These are phyloP conservation scores for Chaetophractus vellerosus DNA, from an alignment of 2,797 vertebrate species.

Conservation along the genomic window DNA sequence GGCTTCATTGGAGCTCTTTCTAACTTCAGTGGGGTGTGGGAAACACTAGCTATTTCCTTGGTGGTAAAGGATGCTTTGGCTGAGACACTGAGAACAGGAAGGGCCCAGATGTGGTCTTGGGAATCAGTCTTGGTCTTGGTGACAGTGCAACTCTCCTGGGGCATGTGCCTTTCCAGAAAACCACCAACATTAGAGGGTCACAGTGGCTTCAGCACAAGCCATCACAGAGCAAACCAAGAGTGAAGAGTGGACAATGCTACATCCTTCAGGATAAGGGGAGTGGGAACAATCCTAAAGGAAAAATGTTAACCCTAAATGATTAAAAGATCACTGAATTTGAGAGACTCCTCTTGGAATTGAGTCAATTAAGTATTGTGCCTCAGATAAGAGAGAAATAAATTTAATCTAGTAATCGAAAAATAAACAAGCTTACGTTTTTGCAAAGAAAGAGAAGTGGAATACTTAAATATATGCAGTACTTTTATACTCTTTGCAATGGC, in stretches of 20 bases:
- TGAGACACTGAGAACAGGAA: not conserved
- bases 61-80: not conserved
- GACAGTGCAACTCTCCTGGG: not conserved
- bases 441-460: not conserved
- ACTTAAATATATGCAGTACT: not conserved
- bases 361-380: not conserved
- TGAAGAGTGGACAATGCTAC: not conserved
- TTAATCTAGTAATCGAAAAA: not conserved
- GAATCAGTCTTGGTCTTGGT: not conserved
- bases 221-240: not conserved
- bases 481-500: not conserved
- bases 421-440: not conserved
- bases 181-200: not conserved
- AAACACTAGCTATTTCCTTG: not conserved
- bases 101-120: not conserved
- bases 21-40: not conserved
- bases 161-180: not conserved
- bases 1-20: not conserved
- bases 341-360: not conserved
- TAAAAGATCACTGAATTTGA: not conserved
- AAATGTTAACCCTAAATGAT: not conserved
- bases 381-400: not conserved
- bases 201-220: not conserved
- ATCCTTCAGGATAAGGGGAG: not conserved
- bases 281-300: not conserved